phyloP scores from a whole-genome alignment of 2,888 invertebrate species.

The Dione vanillae region DNA sequence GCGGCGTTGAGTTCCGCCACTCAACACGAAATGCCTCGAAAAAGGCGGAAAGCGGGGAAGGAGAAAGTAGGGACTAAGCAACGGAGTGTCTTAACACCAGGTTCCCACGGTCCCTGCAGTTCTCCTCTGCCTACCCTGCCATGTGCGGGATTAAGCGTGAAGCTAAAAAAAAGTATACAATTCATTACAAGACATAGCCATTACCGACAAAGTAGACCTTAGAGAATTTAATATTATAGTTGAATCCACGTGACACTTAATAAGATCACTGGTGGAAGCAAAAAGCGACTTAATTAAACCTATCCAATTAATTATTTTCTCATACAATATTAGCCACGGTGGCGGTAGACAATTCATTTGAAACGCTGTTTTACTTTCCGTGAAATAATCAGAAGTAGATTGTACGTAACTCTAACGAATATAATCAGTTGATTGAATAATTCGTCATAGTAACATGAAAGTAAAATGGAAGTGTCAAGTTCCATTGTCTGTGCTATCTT shows the following conservation, averaged over 20 bases:
- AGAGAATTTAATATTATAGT: not conserved
- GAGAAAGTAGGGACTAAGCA: no score
- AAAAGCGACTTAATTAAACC: conserved; percentile 40
- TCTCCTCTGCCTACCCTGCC: no score
- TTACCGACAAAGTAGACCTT: not conserved
- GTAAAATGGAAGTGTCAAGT: not conserved
- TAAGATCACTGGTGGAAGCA: conserved; percentile 34
- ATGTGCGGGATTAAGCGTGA: no score
- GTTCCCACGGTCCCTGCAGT: no score
- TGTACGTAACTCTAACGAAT: conserved; percentile 44
- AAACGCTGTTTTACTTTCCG: conserved; percentile 44
- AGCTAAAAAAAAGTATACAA: no score
- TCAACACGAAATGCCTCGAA: no score
- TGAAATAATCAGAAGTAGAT: conserved; percentile 46
- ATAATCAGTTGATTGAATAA: conserved; percentile 49
- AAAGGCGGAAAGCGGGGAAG: no score
- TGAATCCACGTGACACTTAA: conserved; percentile 38
- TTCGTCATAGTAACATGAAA: conserved; percentile 45
- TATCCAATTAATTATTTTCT: conserved; percentile 45
- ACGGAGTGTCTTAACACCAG: no score
- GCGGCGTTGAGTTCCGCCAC: no score
- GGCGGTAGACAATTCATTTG: conserved; percentile 50
- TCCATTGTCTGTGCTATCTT: not conserved
- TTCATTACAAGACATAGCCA: not conserved
- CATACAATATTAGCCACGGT: conserved; percentile 41